These are phyloP conservation scores for Hyalella azteca DNA, from an alignment of 2,888 invertebrate genomes.

Conservation along the genomic window DNA sequence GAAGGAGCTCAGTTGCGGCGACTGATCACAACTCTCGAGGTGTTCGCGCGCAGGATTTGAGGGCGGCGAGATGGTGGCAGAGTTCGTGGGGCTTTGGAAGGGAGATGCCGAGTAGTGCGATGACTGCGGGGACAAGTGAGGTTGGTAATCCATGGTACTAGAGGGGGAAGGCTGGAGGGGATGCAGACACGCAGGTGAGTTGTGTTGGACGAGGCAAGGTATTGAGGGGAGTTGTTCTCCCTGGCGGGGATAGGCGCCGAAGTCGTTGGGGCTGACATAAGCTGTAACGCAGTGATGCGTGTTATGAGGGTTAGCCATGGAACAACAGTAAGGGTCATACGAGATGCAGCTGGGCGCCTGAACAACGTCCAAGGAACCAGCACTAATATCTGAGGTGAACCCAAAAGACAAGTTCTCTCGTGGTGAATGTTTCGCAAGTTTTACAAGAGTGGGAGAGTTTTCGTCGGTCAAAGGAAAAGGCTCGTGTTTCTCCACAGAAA, in stretches of 20 bases:
- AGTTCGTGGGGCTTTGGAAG: conserved; percentile 10
- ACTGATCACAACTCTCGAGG: neutral
- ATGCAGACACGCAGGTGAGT: conserved; percentile 18
- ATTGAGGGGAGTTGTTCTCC: neutral
- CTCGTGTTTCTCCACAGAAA: neutral
- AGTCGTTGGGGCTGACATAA: neutral
- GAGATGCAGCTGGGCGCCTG: neutral
- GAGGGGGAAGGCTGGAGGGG: conserved; percentile 31
- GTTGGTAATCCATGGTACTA: neutral
- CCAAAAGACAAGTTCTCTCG: neutral
- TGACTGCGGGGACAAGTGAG: neutral
- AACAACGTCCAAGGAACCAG: neutral
- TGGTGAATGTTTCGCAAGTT: neutral
- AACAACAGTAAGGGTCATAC: conserved; percentile 13
- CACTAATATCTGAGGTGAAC: neutral
- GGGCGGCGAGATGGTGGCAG: neutral
- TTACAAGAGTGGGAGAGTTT: neutral
- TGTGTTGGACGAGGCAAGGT: conserved; percentile 25
- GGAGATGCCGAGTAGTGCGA: conserved; percentile 25
- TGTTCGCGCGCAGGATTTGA: neutral
- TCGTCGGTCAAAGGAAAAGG: neutral
- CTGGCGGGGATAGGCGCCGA: neutral
- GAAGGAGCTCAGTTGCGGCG: neutral
- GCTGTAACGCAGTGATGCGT: neutral
- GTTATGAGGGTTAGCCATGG: neutral